Evolutionary conservation across 1,140 invertebrate genomes (phyloP), one percentile per base, ranked within the genome.

Genomic region (Microplitis demolitor): DNA sequence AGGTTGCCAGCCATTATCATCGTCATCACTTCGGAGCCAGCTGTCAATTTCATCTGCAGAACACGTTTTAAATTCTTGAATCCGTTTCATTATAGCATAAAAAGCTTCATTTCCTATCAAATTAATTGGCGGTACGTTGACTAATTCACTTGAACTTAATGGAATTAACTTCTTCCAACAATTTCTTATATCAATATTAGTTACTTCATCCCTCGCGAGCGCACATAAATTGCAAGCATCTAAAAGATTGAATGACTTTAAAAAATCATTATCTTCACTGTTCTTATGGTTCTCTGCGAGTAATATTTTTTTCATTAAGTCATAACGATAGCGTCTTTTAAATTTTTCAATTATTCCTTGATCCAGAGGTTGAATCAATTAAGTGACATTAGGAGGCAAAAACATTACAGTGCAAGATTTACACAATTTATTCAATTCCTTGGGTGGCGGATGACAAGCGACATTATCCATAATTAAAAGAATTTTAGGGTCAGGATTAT

Each of bases 1-100:
- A 39, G 35, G 61, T 63, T 63, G 61, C 61, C 35, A 63, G 13
- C 35, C 61, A 45, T 63, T 39, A 63, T 63, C 61, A 63, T 63
- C 61, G 34, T 4, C n/a, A 63, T 63, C 61, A 39, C 4, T 63
- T 8, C 16, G 35, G 35, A 63, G 33, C 2, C 61, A 63, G 61
- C 37, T 5, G 13, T 63, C 61, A 63, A 63, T n/a, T 63, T 63
- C 61, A 11, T n/a, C 34, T 5, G 34, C 6, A 63, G 61, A 16
- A 63, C 33, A 35, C 13, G n/a, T 63, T 63, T 63, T 63, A 31
- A 63, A 63, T 63, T 63, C 4, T 37, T 63, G 31, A 34, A 63
- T 35, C 3, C 35, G 33, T 63, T 39, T 63, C 61, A 63, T 63
- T 16, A 61, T 6, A 13, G 33, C 34, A 45, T 63, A 63, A 4